Evolutionary conservation across 2,888 invertebrate genomes (phyloP).

Genomic region (Orthosia gothica): DNA sequence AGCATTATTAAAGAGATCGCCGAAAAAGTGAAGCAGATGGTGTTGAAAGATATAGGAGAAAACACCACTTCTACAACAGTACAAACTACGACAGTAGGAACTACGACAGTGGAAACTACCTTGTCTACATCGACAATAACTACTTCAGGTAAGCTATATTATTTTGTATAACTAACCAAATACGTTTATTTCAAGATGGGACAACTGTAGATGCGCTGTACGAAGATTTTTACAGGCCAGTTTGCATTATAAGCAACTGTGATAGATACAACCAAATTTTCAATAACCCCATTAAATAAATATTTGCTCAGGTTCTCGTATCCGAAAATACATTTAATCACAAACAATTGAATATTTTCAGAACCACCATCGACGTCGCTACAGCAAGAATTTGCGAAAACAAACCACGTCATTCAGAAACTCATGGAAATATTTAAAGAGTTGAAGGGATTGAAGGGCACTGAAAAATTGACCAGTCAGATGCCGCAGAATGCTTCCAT

Average conservation of each 20-base stretch:
- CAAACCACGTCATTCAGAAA: conserved; percentile 72
- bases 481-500: conserved; percentile 1
- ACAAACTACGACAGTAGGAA: not conserved
- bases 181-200: not conserved
- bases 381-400: conserved; percentile 55
- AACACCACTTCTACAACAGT: conserved; percentile 53
- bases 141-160: conserved; percentile 34
- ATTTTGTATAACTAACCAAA: not conserved
- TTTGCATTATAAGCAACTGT: not conserved
- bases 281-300: not conserved
- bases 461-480: conserved; percentile 34
- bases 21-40: conserved; percentile 79
- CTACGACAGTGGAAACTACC: conserved; percentile 34
- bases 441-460: conserved; percentile 72
- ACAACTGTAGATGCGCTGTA: not conserved
- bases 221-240: not conserved
- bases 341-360: conserved; percentile 46
- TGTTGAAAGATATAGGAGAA: conserved; percentile 78
- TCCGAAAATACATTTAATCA: not conserved
- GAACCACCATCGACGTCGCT: conserved; percentile 44
- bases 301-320: not conserved
- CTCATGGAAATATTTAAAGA: conserved; percentile 78
- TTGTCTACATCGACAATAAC: conserved; percentile 32
- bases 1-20: conserved; percentile 79
- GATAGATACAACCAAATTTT: not conserved